These are phyloP conservation scores for Chaenocephalus aceratus DNA, from an alignment of 2,113 vertebrate species.

Conservation along the genomic window DNA sequence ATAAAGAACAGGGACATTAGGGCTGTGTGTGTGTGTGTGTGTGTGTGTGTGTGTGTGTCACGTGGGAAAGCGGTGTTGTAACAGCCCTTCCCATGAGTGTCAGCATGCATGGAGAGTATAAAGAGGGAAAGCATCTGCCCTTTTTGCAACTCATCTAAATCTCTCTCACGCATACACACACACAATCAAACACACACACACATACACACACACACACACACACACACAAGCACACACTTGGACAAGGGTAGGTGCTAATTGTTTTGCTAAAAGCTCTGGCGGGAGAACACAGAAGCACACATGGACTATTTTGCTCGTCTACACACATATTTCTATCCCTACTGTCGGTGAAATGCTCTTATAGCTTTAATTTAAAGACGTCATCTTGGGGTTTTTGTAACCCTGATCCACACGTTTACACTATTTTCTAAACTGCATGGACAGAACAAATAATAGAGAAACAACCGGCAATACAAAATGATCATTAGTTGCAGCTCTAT, in stretches of 20 bases:
- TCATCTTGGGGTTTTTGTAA: no score
- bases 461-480: no score
- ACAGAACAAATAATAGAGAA: no score
- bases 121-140: slow-evolving; percentile 72
- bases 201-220: slow-evolving; percentile 6
- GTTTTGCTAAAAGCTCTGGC: slow-evolving; percentile 55
- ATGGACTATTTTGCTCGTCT: background rate
- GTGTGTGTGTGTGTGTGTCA: background rate
- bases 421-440: no score
- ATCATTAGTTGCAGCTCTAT: background rate
- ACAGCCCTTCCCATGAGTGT: slow-evolving; percentile 62
- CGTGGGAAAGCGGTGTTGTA: slow-evolving; percentile 73
- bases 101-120: slow-evolving; percentile 71
- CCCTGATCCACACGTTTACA: no score
- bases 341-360: background rate
- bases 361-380: background rate
- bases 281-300: slow-evolving; percentile 21
- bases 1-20: background rate
- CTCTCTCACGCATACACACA: background rate
- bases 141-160: slow-evolving; percentile 57
- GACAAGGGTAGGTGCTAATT: slow-evolving; percentile 67
- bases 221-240: slow-evolving; percentile 16
- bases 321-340: background rate
- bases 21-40: background rate
- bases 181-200: background rate